These are phyloP conservation scores for Candoia aspera DNA, from an alignment of 2,113 vertebrate genomes.

Conservation along the genomic window DNA sequence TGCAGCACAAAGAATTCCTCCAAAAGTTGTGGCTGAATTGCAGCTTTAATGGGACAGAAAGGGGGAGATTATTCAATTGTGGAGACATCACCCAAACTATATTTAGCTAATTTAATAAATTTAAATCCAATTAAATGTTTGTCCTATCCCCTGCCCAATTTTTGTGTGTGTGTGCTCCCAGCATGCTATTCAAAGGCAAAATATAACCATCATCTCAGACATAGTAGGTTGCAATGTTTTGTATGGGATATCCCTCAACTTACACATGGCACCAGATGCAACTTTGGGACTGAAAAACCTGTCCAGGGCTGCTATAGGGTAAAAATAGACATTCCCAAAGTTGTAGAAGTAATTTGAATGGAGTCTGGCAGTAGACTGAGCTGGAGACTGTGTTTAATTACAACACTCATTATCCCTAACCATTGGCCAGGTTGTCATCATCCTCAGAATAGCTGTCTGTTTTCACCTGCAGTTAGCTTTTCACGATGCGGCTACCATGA, in stretches of 20 bases:
- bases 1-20: too few relatives aligned
- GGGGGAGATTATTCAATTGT: neutral
- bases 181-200: too few relatives aligned
- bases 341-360: neutral
- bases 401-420: neutral
- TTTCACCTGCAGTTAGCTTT: neutral
- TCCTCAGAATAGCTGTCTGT: neutral
- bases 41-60: too few relatives aligned
- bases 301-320: neutral
- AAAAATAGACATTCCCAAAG: neutral
- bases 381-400: neutral
- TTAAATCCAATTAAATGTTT: neutral
- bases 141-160: neutral
- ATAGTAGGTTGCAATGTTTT: neutral
- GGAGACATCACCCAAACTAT: neutral
- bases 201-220: too few relatives aligned
- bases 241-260: neutral
- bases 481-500: neutral
- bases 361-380: neutral
- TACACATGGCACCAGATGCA: neutral
- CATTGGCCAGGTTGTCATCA: neutral
- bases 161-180: too few relatives aligned
- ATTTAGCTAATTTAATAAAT: neutral
- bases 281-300: neutral
- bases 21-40: too few relatives aligned